Percentiles rank a stretch among this genome's conserved stretches.
Conservation (phyloP, 2,113 vertebrate species). For the Pyrgilauda ruficollis region DNA sequence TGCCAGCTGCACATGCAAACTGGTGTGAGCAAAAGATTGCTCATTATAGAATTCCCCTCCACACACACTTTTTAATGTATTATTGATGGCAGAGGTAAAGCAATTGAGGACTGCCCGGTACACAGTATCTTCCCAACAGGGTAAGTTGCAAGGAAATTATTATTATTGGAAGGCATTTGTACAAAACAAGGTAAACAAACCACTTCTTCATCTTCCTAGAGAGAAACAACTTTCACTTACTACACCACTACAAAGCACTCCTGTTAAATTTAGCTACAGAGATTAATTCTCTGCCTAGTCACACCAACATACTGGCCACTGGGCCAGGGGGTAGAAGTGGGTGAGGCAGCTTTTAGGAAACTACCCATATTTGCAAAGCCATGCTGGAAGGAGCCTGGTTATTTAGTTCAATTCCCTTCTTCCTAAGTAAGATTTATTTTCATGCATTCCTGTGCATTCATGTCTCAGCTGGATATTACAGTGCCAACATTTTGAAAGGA, state of each 20-base stretch:
- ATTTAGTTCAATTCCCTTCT: neutral
- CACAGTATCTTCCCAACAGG: neutral
- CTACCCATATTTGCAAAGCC: neutral
- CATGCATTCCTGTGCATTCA: neutral
- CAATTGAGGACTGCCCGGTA: neutral
- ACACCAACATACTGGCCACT: fast-evolving
- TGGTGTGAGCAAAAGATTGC: neutral
- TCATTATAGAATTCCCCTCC: neutral
- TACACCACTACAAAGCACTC: neutral
- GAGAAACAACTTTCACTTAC: neutral
- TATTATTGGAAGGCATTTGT: neutral
- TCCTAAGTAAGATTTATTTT: neutral
- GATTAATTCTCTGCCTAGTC: neutral
- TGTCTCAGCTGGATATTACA: neutral
- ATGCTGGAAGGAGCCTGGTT: neutral
- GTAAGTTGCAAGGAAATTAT: neutral
- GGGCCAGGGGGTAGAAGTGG: neutral
- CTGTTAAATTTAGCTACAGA: neutral
- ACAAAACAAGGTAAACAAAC: neutral
- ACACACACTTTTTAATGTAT: neutral
- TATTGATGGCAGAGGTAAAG: neutral
- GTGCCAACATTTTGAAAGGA: neutral
- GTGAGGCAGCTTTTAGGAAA: neutral
- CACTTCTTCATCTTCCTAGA: neutral
- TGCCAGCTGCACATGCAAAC: neutral